These are phyloP conservation scores for Phasianus colchicus DNA, from an alignment of 2,113 vertebrate genomes.

Conservation along the genomic window DNA sequence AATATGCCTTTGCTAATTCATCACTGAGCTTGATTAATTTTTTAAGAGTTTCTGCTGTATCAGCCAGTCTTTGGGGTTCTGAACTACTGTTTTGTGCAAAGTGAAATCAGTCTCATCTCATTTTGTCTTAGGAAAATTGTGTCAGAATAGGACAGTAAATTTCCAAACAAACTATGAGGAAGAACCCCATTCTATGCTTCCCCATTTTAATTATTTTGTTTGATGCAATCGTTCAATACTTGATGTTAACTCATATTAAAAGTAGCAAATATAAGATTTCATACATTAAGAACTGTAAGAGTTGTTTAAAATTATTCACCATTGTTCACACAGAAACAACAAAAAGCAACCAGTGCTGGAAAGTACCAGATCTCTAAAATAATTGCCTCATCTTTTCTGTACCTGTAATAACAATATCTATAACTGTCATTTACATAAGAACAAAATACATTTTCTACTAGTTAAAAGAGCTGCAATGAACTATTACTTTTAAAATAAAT, in stretches of 20 bases:
- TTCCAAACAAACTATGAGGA: not conserved
- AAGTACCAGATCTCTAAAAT: not conserved
- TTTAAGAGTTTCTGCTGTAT: not conserved
- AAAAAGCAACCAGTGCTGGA: not conserved
- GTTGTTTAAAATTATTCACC: not conserved
- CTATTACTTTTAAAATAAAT: constrained; percentile 9
- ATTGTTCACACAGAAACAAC: not conserved
- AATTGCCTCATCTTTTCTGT: not conserved
- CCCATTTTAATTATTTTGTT: not conserved
- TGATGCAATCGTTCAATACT: not conserved
- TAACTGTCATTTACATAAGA: not conserved
- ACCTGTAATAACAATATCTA: not conserved
- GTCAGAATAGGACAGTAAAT: not conserved
- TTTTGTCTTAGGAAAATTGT: not conserved
- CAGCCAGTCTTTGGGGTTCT: not conserved
- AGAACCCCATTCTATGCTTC: not conserved
- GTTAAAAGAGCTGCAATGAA: not conserved
- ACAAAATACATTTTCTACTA: not conserved
- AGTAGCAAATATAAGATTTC: not conserved
- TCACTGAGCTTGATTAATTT: constrained; percentile 45
- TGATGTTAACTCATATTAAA: not conserved
- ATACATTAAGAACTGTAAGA: not conserved
- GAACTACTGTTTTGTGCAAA: not conserved
- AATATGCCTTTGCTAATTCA: constrained; percentile 37
- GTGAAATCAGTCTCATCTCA: not conserved